Conservation (phyloP, 2,113 vertebrate genomes). For the Conger conger region DNA sequence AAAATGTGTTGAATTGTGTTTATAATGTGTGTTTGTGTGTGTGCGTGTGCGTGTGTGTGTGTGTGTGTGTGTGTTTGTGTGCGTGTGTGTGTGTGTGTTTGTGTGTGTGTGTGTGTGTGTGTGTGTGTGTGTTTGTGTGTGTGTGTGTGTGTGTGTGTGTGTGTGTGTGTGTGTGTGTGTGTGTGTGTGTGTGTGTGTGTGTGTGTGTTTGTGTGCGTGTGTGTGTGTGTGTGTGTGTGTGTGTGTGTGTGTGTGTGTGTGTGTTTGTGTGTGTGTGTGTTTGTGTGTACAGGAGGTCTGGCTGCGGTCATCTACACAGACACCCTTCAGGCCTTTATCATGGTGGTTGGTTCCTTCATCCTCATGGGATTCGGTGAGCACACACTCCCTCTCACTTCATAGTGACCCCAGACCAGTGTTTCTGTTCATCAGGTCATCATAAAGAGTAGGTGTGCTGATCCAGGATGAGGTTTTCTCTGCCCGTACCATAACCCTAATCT, state of each 20-base stretch:
- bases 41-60: not conserved
- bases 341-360: slow-evolving; percentile 89
- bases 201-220: not conserved
- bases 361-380: slow-evolving; percentile 89
- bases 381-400: not conserved
- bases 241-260: not conserved
- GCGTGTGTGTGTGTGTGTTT: slow-evolving; percentile 3
- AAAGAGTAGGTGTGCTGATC: too few relatives aligned
- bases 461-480: too few relatives aligned
- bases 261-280: not conserved
- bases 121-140: not conserved
- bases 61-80: not conserved
- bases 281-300: slow-evolving; percentile 77
- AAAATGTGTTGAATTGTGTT: not conserved
- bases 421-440: too few relatives aligned
- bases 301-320: slow-evolving; percentile 98
- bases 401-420: not conserved
- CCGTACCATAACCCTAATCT: not conserved
- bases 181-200: not conserved
- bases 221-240: not conserved
- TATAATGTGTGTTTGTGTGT: not conserved
- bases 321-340: slow-evolving; percentile 89
- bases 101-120: not conserved
- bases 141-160: slow-evolving; percentile 3
- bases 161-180: not conserved